Evolutionary conservation across 1,140 invertebrate genomes (phyloP).

Genomic region (Leucophenga varia): DNA sequence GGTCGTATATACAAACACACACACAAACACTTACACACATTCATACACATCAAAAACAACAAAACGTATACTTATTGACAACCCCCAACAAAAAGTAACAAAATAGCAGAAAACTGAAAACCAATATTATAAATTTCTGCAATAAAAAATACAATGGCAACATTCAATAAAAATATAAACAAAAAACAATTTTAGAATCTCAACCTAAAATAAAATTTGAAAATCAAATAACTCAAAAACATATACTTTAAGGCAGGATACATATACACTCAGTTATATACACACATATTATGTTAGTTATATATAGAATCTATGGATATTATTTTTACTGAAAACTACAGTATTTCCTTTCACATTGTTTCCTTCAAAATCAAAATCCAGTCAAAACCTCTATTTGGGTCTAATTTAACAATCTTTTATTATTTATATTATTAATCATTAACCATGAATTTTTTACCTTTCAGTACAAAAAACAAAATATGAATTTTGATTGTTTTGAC

Average conservation of each 20-base stretch:
- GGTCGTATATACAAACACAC: constrained; percentile 25
- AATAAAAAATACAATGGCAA: constrained; percentile 3
- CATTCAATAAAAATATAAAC: constrained; percentile 16
- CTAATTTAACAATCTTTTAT: constrained; percentile 18
- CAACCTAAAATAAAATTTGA: constrained; percentile 16
- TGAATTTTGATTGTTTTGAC: constrained; percentile 31
- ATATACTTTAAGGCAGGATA: constrained; percentile 23
- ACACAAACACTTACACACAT: constrained; percentile 6
- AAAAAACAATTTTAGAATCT: constrained; percentile 19
- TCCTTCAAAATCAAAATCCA: constrained; percentile 11
- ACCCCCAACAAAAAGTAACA: constrained; percentile 5
- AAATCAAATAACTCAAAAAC: constrained; percentile 6
- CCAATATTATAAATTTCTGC: constrained; percentile 14
- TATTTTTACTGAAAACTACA: constrained; percentile 18
- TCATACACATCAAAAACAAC: constrained; percentile 4
- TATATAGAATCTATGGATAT: constrained; percentile 18
- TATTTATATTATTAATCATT: constrained; percentile 17
- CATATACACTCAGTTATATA: constrained; percentile 9
- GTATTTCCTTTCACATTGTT: constrained; percentile 30
- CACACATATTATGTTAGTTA: constrained; percentile 10
- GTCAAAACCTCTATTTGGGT: constrained; percentile 6
- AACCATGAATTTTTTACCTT: constrained; percentile 27
- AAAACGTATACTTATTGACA: neutral
- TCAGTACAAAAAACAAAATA: constrained; percentile 39
- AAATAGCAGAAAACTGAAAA: constrained; percentile 4